Percentiles rank a stretch among this genome's conserved stretches.
These are phyloP conservation scores for Lasioglossum vierecki DNA, from an alignment of 2,888 invertebrate genomes.

Conservation along the genomic window DNA sequence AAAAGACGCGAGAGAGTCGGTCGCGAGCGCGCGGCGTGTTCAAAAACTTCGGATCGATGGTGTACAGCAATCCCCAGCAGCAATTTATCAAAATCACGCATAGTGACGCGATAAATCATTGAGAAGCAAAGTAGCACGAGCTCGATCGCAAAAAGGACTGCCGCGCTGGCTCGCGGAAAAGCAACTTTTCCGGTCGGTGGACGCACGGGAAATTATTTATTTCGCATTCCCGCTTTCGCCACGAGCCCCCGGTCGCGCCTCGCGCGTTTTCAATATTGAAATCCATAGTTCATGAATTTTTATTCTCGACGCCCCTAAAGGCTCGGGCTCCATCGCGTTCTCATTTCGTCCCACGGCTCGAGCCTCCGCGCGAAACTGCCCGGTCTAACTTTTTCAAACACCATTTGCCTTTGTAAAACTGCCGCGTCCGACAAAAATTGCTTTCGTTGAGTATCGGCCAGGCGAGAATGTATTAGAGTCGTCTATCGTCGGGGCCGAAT, in stretches of 20 bases:
- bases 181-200: neutral
- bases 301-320: slow-evolving; percentile 35
- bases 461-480: slow-evolving; percentile 62
- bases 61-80: neutral
- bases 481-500: slow-evolving; percentile 31
- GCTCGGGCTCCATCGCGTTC: slow-evolving; percentile 40
- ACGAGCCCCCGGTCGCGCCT: neutral
- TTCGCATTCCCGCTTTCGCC: slow-evolving; percentile 23
- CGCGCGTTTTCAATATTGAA: slow-evolving; percentile 52
- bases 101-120: neutral
- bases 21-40: neutral
- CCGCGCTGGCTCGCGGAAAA: neutral
- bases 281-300: slow-evolving; percentile 62
- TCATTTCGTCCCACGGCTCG: slow-evolving; percentile 35
- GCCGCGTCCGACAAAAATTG: slow-evolving; percentile 58
- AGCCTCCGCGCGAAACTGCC: slow-evolving; percentile 31
- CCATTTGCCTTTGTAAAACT: slow-evolving; percentile 62
- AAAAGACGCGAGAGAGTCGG: neutral
- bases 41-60: neutral
- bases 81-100: neutral
- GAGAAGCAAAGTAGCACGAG: neutral
- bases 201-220: slow-evolving; percentile 32
- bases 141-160: neutral
- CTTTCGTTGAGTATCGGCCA: slow-evolving; percentile 60
- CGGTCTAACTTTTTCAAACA: slow-evolving; percentile 53